These are phyloP conservation scores for Sturmia bella DNA, from an alignment of 2,888 invertebrate species.

Conservation along the genomic window DNA sequence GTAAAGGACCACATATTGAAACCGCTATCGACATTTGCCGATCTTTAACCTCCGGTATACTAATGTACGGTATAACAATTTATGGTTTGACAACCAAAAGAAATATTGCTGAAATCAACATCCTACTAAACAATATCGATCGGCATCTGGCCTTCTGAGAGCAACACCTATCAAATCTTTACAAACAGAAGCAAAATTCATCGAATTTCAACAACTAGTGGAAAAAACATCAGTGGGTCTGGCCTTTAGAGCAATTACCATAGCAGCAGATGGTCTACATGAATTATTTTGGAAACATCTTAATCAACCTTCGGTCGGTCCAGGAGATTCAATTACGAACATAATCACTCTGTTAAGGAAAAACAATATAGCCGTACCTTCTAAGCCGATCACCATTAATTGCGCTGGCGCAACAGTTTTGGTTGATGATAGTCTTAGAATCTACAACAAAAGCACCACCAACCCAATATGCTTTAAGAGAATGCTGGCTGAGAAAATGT, in stretches of 20 bases:
- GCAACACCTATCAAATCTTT: neutral
- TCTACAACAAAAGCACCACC: neutral
- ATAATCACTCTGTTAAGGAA: too few species aligned
- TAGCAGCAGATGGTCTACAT: too few species aligned
- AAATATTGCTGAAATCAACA: neutral
- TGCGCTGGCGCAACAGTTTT: too few species aligned
- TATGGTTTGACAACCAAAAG: conserved; percentile 29
- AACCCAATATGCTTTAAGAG: neutral
- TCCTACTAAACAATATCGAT: neutral
- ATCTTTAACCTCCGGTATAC: conserved; percentile 21
- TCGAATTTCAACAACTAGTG: too few species aligned
- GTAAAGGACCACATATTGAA: conserved; percentile 30
- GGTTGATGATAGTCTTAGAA: too few species aligned
- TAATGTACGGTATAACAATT: conserved; percentile 36
- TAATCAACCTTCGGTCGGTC: too few species aligned
- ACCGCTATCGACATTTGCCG: conserved; percentile 45
- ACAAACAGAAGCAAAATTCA: neutral
- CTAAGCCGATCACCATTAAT: too few species aligned
- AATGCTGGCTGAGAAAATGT: too few species aligned
- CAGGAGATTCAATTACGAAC: neutral
- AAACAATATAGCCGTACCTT: too few species aligned
- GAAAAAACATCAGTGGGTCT: too few species aligned
- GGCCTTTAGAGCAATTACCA: too few species aligned
- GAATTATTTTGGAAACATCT: too few species aligned
- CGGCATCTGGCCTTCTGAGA: neutral